Evolutionary conservation across 2,113 vertebrate species (phyloP).

Genomic region (Anguilla japonica): DNA sequence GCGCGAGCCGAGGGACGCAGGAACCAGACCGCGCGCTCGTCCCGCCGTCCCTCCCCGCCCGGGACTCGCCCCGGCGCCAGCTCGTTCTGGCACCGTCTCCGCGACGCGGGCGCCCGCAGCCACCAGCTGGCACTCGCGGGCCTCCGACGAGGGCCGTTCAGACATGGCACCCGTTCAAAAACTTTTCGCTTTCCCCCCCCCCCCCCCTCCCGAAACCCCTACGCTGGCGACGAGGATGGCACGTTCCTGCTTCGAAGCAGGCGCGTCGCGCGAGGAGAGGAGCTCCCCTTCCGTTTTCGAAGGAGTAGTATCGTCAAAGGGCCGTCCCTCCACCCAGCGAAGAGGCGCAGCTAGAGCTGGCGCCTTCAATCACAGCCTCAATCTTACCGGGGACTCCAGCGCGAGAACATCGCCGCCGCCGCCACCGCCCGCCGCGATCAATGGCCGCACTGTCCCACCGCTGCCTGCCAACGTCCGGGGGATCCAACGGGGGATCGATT

Average conservation of each 20-base stretch:
- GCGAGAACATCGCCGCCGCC: too few species aligned
- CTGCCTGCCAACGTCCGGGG: background rate
- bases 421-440: background rate
- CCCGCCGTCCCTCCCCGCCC: constrained; percentile 56
- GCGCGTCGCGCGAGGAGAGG: constrained; percentile 64
- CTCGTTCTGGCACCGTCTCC: constrained; percentile 68
- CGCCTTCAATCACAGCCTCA: constrained; percentile 38
- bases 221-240: constrained; percentile 74
- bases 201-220: constrained; percentile 59
- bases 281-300: constrained; percentile 68
- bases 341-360: constrained; percentile 52
- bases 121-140: constrained; percentile 82
- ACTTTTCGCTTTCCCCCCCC: constrained; percentile 73
- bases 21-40: background rate
- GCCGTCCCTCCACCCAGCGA: constrained; percentile 54
- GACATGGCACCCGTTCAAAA: constrained; percentile 81
- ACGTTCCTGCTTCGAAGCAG: constrained; percentile 72
- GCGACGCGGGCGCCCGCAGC: constrained; percentile 73
- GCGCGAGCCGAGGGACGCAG: background rate
- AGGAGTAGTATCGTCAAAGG: constrained; percentile 75
- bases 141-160: constrained; percentile 77
- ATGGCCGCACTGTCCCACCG: background rate
- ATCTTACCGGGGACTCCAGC: constrained; percentile 41
- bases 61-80: constrained; percentile 61
- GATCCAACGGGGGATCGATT: background rate